Evolutionary conservation across 2,797 vertebrate genomes (phyloP).

Genomic region (Natrix natrix): DNA sequence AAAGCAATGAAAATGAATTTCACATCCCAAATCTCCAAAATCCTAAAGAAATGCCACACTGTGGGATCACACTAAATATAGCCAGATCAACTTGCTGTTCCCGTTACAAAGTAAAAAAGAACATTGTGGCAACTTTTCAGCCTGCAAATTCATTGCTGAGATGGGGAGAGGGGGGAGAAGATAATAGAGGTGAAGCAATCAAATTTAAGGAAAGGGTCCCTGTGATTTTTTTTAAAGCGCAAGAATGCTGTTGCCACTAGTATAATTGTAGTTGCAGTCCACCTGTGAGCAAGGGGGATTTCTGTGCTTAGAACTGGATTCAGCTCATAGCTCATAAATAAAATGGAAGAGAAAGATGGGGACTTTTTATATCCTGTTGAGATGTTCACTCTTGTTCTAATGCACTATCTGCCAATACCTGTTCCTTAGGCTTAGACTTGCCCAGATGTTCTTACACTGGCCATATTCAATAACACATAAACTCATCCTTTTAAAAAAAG

Average conservation of each 20-base stretch:
- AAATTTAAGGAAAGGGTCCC: slow-evolving; percentile 52
- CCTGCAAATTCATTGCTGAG: slow-evolving; percentile 53
- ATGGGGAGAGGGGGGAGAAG: background rate
- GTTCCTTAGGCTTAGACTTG: slow-evolving; percentile 11
- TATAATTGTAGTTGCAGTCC: slow-evolving; percentile 53
- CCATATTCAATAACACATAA: slow-evolving; percentile 7
- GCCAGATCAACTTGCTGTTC: slow-evolving; percentile 61
- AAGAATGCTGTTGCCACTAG: slow-evolving; percentile 57
- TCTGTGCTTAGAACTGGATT: slow-evolving; percentile 51
- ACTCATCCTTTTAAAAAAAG: background rate
- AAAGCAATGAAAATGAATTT: slow-evolving; percentile 70
- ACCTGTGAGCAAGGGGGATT: slow-evolving; percentile 47
- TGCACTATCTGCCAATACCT: background rate
- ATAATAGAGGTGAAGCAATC: slow-evolving; percentile 29
- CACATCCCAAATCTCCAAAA: slow-evolving; percentile 65
- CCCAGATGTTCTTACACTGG: background rate
- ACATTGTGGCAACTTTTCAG: slow-evolving; percentile 61
- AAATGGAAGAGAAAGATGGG: slow-evolving; percentile 59
- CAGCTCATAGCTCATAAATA: slow-evolving; percentile 53
- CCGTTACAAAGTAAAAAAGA: slow-evolving; percentile 59
- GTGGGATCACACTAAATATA: slow-evolving; percentile 60
- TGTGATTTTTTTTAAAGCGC: slow-evolving; percentile 52
- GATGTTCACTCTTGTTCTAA: slow-evolving; percentile 32
- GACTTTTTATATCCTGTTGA: slow-evolving; percentile 55
- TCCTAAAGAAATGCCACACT: slow-evolving; percentile 55